Conservation (phyloP, 2,113 vertebrate genomes). For the Dromiciops gliroides region DNA sequence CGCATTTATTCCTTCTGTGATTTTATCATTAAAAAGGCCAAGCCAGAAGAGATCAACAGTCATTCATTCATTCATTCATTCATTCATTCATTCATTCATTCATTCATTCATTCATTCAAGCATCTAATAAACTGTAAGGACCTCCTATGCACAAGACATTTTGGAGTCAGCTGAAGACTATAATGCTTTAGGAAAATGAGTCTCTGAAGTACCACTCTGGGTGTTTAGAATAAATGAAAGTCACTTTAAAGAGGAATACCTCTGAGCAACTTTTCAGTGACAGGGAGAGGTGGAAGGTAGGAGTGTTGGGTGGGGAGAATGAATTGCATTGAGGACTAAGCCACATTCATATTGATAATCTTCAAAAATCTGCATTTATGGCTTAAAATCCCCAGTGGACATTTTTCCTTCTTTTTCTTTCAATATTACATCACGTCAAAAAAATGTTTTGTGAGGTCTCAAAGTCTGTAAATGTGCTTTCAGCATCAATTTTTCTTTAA, state of each 20-base stretch:
- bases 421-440: neutral
- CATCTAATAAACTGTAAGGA: neutral
- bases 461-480: neutral
- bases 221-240: too few relatives aligned
- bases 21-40: neutral
- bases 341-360: constrained; percentile 29
- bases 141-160: neutral
- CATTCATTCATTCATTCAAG: neutral
- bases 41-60: neutral
- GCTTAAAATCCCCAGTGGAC: constrained; percentile 47
- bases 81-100: neutral
- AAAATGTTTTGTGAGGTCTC: constrained; percentile 42
- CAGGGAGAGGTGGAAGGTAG: neutral
- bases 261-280: neutral
- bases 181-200: neutral
- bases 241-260: neutral
- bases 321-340: neutral
- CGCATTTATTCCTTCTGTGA: neutral
- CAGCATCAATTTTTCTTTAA: neutral
- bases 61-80: neutral
- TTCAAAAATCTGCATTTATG: constrained; percentile 35
- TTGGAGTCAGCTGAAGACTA: neutral
- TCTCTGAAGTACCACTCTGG: neutral
- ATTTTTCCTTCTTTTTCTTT: constrained; percentile 12
- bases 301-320: neutral